These are phyloP conservation scores for Mionectes macconnelli DNA, from an alignment of 2,113 vertebrate species.

Conservation along the genomic window DNA sequence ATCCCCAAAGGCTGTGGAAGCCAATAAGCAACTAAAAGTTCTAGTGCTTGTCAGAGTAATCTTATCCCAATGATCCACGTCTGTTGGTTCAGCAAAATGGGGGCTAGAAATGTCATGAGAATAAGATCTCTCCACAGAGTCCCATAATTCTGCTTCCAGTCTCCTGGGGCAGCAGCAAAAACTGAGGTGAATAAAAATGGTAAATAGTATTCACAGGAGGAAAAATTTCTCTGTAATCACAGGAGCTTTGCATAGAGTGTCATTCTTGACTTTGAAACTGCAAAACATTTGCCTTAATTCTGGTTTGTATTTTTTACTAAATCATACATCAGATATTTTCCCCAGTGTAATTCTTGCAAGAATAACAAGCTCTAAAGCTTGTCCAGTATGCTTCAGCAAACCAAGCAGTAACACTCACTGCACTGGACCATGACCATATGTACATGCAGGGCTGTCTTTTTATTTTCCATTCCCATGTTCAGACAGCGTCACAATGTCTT, in stretches of 20 bases:
- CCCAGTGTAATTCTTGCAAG: not conserved
- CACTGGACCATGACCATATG: conserved; percentile 10
- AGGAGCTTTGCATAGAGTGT: not conserved
- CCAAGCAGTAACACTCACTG: not conserved
- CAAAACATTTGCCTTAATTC: not conserved
- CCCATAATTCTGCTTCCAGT: not conserved
- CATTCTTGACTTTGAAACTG: not conserved
- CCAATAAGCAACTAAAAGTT: not conserved
- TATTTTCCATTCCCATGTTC: not conserved
- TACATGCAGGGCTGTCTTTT: not conserved
- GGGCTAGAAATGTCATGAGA: not conserved
- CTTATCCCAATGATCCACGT: not conserved
- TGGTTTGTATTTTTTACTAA: not conserved
- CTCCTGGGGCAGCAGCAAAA: not conserved
- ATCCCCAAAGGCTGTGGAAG: not conserved
- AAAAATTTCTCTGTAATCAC: not conserved
- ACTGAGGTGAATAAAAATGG: not conserved
- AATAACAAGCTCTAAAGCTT: not conserved
- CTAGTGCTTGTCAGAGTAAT: not conserved
- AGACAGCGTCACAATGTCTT: conserved; percentile 24
- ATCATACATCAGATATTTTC: not conserved
- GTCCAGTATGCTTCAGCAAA: not conserved
- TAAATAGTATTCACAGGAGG: not conserved
- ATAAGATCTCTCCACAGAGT: not conserved
- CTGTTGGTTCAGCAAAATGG: conserved; percentile 8